phyloP scores from a whole-genome alignment of 2,888 invertebrate genomes.

The Incurvaria masculella region DNA sequence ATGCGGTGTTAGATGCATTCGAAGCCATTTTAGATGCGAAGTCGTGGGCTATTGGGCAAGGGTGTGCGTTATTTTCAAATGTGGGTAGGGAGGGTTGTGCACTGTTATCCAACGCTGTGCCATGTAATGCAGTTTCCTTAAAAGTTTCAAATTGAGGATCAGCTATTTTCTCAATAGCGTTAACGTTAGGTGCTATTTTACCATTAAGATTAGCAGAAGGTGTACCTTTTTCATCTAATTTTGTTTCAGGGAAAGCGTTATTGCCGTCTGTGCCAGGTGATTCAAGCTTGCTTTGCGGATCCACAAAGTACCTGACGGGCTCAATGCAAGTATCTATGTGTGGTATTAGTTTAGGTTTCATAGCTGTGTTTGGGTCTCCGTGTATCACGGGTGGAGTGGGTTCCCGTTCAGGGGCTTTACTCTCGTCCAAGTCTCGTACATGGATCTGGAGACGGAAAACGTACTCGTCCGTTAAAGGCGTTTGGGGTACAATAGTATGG shows the following conservation, averaged over 20 bases:
- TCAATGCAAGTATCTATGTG: slow-evolving; percentile 36
- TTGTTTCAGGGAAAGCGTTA: no score
- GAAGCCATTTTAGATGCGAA: neutral
- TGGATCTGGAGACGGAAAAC: slow-evolving; percentile 35
- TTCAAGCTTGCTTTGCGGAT: slow-evolving; percentile 12
- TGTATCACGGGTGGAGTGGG: slow-evolving; percentile 21
- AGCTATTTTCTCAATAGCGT: neutral
- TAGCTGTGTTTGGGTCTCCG: slow-evolving; percentile 37
- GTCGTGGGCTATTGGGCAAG: neutral
- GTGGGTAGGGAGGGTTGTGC: neutral
- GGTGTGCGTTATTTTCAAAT: neutral
- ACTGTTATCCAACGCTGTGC: neutral
- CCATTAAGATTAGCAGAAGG: no score
- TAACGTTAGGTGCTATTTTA: neutral
- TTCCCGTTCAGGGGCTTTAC: slow-evolving; percentile 21
- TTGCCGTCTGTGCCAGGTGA: no score
- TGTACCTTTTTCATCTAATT: no score
- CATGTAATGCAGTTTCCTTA: neutral
- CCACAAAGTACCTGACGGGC: slow-evolving; percentile 34
- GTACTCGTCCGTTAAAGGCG: slow-evolving; percentile 44
- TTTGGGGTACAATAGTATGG: slow-evolving; percentile 25
- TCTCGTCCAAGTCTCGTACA: slow-evolving; percentile 30
- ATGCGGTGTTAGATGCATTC: neutral
- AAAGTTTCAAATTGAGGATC: neutral
- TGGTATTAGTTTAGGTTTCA: slow-evolving; percentile 33